Evolutionary conservation across 2,797 vertebrate genomes (phyloP).

Genomic region (Cryptoprocta ferox): DNA sequence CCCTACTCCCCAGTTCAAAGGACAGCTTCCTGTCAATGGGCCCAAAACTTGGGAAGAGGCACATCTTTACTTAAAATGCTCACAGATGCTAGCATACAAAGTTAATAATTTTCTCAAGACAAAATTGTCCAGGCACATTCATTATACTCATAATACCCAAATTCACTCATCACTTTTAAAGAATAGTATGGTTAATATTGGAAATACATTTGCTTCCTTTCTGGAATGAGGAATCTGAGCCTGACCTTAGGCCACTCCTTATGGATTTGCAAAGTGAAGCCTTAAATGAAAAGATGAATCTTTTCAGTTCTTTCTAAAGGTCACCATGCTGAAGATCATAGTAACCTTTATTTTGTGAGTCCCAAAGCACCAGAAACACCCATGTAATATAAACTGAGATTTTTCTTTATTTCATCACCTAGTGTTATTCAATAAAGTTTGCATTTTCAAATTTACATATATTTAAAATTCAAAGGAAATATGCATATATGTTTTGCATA

Average conservation of each 20-base stretch:
- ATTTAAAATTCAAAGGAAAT: neutral
- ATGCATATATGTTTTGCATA: neutral
- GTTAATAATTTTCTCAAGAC: neutral
- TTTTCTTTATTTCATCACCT: constrained; percentile 56
- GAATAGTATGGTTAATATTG: constrained; percentile 37
- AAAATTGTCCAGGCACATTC: neutral
- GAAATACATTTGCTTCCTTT: constrained; percentile 62
- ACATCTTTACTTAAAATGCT: neutral
- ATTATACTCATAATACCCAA: neutral
- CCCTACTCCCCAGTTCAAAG: neutral
- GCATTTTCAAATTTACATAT: constrained; percentile 10
- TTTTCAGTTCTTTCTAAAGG: constrained; percentile 72
- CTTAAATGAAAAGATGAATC: constrained; percentile 77
- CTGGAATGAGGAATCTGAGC: constrained; percentile 29
- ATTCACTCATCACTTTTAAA: constrained; percentile 38
- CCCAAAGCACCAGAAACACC: constrained; percentile 41
- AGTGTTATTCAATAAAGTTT: constrained; percentile 55
- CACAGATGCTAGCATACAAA: neutral
- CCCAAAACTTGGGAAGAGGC: neutral
- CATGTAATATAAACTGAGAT: constrained; percentile 61
- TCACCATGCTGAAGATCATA: constrained; percentile 59
- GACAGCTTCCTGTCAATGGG: neutral
- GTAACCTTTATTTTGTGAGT: constrained; percentile 74
- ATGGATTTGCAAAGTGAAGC: constrained; percentile 70
- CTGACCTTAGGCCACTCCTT: constrained; percentile 68